Base-by-base conservation (phyloP, 2,113 vertebrate species). In the Caloenas nicobarica region DNA sequence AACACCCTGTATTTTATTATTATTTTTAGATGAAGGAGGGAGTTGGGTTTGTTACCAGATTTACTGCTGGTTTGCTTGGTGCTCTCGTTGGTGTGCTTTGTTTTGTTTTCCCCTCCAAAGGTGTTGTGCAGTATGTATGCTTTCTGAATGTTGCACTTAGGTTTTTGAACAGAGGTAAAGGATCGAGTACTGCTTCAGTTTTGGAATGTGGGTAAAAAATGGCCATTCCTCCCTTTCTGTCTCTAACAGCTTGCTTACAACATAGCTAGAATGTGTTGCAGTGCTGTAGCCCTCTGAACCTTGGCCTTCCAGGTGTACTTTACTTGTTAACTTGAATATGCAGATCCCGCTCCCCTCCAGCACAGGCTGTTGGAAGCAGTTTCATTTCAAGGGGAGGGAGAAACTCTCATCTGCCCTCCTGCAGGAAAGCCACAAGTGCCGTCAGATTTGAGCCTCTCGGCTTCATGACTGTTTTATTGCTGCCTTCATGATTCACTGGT, bases 401-500 rank as follows among this genome's bases (percentile, higher is more conserved):
- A 81, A 38, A 62, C 19, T 33, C 34, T 7, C 5, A 4, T 71
- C 24, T 89, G 25, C 5, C 4, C 7, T 69, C 28, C 5, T 7
- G 7, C 16, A 44, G 54, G 46, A 89, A 58, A 77, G 46, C 64
- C 69, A 9, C n/a, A 51, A 82, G 23, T 61, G 53, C 58, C 0
- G 0, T 72, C 61, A 81, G 58, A 34, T 70, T 16, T 69, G n/a
- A 89, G 50, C 25, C 58, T 87, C 40, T 89, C 1, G 3, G 12
- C 53, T 95, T 80, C 0, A 0, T 73, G 74, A 54, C 53, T 46
- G 57, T 60, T 90, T 92, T 91, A 82, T 91, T 85, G 29, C 58
- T 70, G 54, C 7, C 28, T 82, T 94, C 64, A 42, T 95, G 94
- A 94, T 93, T 94, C 93, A 93, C 42, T 46, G 46, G 12, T 73